phyloP scores from a whole-genome alignment of 2,797 vertebrate species.

The Amphiprion clarkii region DNA sequence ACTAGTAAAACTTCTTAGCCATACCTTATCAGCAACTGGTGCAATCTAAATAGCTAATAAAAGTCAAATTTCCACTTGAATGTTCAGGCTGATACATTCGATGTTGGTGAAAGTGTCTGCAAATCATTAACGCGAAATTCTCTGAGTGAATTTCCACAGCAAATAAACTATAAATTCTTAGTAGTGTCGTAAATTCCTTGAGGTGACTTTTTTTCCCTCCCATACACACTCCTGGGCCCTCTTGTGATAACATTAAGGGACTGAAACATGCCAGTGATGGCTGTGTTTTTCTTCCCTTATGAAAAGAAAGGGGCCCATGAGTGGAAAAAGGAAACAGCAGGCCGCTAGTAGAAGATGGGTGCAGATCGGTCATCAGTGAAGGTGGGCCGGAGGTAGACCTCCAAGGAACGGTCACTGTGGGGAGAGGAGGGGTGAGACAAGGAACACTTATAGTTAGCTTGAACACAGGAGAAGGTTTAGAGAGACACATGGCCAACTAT shows the following conservation, averaged over 20 bases:
- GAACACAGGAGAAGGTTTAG: conserved; percentile 18
- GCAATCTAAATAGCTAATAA: conserved; percentile 58
- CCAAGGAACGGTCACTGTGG: conserved; percentile 93
- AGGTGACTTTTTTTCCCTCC: background rate
- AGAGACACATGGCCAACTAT: conserved; percentile 28
- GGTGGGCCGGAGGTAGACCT: conserved; percentile 92
- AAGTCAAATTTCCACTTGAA: conserved; percentile 47
- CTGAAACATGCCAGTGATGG: conserved; percentile 34
- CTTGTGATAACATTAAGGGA: conserved; percentile 34
- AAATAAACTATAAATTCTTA: conserved; percentile 45
- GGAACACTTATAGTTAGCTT: conserved; percentile 77
- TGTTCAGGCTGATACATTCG: conserved; percentile 42
- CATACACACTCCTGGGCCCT: conserved; percentile 29
- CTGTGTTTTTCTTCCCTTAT: conserved; percentile 15
- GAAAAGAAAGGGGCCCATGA: conserved; percentile 45
- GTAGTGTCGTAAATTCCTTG: conserved; percentile 40
- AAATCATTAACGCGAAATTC: conserved; percentile 48
- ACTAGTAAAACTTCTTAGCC: conserved; percentile 59
- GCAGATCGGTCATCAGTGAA: conserved; percentile 93
- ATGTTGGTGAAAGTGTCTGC: conserved; percentile 30
- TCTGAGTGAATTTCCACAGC: conserved; percentile 39
- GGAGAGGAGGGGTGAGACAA: conserved; percentile 79
- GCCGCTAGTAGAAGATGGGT: conserved; percentile 91
- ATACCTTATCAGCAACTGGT: conserved; percentile 59
- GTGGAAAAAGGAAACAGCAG: conserved; percentile 52